A percentile compares a stretch with the other conserved stretches of the same genome.
Conservation (phyloP, 2,113 vertebrate species). For the Upupa epops region DNA sequence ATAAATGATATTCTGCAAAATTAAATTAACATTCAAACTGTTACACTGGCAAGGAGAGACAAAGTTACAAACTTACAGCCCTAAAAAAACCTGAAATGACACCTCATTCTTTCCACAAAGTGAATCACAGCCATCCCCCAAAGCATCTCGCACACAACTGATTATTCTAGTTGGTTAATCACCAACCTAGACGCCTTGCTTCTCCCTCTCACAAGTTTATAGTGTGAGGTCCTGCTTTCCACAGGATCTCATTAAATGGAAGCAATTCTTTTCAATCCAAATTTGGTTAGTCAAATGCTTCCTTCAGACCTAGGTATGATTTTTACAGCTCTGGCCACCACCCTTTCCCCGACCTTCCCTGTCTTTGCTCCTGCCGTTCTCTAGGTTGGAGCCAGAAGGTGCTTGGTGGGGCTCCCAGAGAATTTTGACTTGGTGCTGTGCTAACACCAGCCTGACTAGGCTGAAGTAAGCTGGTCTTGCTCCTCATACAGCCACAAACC, state of each 20-base stretch:
- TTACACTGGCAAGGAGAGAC: conserved; percentile 80
- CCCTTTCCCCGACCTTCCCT: conserved; percentile 3
- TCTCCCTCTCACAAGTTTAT: conserved; percentile 22
- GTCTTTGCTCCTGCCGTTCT: neutral
- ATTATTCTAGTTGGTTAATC: conserved; percentile 56
- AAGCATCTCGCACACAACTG: conserved; percentile 56
- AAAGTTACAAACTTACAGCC: conserved; percentile 80
- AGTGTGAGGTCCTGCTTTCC: neutral
- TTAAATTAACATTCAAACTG: conserved; percentile 90
- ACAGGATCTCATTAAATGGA: conserved; percentile 39
- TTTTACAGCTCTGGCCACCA: conserved; percentile 4
- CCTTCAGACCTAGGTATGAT: neutral
- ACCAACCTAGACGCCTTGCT: conserved; percentile 37
- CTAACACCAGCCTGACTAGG: neutral
- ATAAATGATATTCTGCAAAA: conserved; percentile 97
- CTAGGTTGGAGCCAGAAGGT: neutral
- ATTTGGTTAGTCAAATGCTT: conserved; percentile 39
- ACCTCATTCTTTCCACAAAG: conserved; percentile 62
- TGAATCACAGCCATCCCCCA: conserved; percentile 63
- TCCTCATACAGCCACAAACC: rapidly evolving
- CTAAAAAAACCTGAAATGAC: conserved; percentile 60
- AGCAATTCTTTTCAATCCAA: conserved; percentile 41
- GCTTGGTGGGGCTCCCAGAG: neutral
- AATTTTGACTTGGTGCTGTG: neutral
- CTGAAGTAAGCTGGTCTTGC: neutral